phyloP scores from a whole-genome alignment of 2,113 vertebrate genomes.

The Cygnus atratus region DNA sequence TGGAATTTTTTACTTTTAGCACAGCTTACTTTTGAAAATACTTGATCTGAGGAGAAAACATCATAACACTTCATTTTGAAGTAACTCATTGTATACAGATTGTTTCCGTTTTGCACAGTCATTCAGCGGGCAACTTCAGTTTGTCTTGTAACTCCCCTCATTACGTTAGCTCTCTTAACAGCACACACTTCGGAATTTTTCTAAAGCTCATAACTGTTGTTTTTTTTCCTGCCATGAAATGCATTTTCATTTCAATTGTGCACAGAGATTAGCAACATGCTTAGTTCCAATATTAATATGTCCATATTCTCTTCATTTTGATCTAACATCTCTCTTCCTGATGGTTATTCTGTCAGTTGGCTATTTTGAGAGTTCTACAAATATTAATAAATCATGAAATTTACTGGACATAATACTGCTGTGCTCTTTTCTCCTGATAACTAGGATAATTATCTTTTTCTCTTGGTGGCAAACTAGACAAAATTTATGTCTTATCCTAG shows the following conservation, averaged over 20 bases:
- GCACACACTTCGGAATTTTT: background rate
- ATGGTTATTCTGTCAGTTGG: background rate
- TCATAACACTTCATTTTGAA: slow-evolving; percentile 3
- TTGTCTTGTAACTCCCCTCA: slow-evolving; percentile 26
- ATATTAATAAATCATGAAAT: background rate
- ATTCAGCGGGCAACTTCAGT: slow-evolving; percentile 2
- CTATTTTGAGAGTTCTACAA: background rate
- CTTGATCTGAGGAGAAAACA: background rate
- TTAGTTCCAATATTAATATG: background rate
- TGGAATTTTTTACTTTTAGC: background rate
- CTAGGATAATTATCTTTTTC: background rate
- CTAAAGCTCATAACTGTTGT: background rate
- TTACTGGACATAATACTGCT: background rate
- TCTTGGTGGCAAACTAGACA: background rate
- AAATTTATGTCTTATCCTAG: background rate
- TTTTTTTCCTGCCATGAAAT: background rate
- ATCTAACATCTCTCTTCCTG: background rate
- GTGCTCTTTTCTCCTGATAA: background rate
- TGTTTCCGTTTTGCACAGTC: slow-evolving; percentile 37
- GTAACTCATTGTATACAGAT: background rate
- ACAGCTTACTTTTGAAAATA: background rate
- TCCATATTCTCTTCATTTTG: background rate
- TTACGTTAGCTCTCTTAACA: slow-evolving; percentile 16
- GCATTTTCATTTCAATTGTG: slow-evolving; percentile 10
- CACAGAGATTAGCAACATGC: background rate